Percentiles rank a stretch among this genome's conserved stretches.
phyloP scores from a whole-genome alignment of 2,888 invertebrate genomes.

The Chloromyia formosa region DNA sequence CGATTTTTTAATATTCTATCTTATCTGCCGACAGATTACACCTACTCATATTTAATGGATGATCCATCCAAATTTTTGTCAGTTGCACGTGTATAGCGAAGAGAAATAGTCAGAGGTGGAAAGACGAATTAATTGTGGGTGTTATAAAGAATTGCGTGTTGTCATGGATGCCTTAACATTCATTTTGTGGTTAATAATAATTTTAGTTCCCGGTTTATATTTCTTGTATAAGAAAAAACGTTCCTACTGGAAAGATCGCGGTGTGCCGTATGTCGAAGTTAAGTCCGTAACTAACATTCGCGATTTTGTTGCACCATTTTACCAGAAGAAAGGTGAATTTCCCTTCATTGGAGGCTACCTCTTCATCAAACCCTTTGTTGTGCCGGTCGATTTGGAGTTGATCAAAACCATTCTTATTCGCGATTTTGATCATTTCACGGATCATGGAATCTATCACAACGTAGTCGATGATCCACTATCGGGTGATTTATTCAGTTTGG shows the following conservation, averaged over 20 bases:
- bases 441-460: constrained; percentile 59
- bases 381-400: constrained; percentile 56
- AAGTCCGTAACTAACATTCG: background rate
- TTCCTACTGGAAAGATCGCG: constrained; percentile 37
- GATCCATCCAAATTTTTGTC: too few species aligned
- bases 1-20: too few species aligned
- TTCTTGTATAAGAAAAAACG: constrained; percentile 10
- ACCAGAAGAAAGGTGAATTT: background rate
- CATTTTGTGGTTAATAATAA: constrained; percentile 8
- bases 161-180: background rate
- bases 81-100: too few species aligned
- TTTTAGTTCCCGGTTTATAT: background rate
- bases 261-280: background rate
- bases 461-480: constrained; percentile 60
- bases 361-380: background rate
- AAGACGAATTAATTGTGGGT: too few species aligned
- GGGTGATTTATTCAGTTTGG: constrained; percentile 61
- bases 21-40: too few species aligned
- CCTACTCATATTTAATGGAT: too few species aligned
- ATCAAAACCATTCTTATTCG: constrained; percentile 56
- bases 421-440: constrained; percentile 58
- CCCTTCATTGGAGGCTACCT: constrained; percentile 12
- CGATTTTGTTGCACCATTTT: background rate
- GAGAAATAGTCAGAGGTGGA: too few species aligned
- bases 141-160: too few species aligned